Evolutionary conservation across 1,140 invertebrate genomes (phyloP).

Genomic region (Lethocerus indicus): DNA sequence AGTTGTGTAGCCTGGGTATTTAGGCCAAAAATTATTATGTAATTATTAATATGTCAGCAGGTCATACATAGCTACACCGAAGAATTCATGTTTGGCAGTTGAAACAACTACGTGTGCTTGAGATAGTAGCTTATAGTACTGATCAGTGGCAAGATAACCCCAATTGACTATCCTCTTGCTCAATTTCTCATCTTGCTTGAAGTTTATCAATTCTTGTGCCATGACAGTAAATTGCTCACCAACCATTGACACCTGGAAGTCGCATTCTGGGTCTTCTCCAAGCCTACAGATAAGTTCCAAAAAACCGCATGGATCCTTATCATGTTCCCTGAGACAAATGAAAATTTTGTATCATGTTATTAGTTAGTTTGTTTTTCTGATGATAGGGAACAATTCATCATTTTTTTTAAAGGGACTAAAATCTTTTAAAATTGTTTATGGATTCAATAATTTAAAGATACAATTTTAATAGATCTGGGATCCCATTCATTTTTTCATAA

Average conservation of each 20-base stretch:
- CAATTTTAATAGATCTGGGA: background rate
- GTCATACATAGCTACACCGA: constrained; percentile 46
- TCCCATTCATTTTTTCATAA: background rate
- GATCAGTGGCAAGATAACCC: constrained; percentile 37
- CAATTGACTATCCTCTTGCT: constrained; percentile 35
- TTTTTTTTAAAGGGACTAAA: background rate
- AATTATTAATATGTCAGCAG: constrained; percentile 8
- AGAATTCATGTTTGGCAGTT: constrained; percentile 61
- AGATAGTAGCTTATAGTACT: constrained; percentile 37
- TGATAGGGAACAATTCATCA: background rate
- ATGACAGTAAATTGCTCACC: constrained; percentile 38
- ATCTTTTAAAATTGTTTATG: background rate
- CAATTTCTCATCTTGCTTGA: constrained; percentile 30
- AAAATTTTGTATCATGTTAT: constrained; percentile 20
- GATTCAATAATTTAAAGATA: background rate
- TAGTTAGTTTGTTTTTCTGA: background rate
- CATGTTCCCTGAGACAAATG: constrained; percentile 38
- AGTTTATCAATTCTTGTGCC: constrained; percentile 34
- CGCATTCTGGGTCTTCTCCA: constrained; percentile 29
- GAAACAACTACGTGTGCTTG: constrained; percentile 45
- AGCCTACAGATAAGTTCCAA: constrained; percentile 37
- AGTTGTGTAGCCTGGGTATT: too few species aligned
- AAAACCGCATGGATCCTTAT: constrained; percentile 52
- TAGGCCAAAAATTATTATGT: too few species aligned
- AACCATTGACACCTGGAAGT: constrained; percentile 44